phyloP scores from a whole-genome alignment of 2,797 vertebrate species.

The Typhlichthys subterraneus region DNA sequence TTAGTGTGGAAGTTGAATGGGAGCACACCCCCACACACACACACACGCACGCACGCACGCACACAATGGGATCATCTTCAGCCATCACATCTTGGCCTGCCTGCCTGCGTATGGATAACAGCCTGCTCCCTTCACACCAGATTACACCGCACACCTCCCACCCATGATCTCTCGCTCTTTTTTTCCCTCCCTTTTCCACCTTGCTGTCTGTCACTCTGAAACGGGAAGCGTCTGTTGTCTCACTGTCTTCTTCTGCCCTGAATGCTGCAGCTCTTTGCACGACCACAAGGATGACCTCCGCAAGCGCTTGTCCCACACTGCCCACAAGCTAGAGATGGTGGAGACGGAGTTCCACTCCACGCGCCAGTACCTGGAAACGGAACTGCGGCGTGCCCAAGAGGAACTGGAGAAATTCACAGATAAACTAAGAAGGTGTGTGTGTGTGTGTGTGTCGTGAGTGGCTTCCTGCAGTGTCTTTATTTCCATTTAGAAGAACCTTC shows the following conservation, averaged over 20 bases:
- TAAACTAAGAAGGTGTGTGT: constrained; percentile 88
- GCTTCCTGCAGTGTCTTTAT: constrained; percentile 11
- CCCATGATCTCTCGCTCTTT: constrained; percentile 29
- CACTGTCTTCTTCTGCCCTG: constrained; percentile 1
- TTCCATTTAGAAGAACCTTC: constrained; percentile 13
- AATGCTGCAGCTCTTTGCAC: constrained; percentile 83
- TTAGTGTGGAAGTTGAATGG: no score
- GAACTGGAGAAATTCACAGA: constrained; percentile 96
- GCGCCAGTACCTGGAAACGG: constrained; percentile 93
- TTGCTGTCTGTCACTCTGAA: neutral
- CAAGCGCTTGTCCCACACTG: constrained; percentile 91
- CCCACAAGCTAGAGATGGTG: constrained; percentile 94
- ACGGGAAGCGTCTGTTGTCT: neutral
- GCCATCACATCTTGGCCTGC: constrained; percentile 49
- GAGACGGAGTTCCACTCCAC: constrained; percentile 94
- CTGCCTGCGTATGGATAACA: constrained; percentile 14
- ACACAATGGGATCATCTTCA: constrained; percentile 56
- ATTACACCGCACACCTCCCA: constrained; percentile 36
- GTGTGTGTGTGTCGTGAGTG: neutral
- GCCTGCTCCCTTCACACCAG: constrained; percentile 41
- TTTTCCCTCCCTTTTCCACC: neutral
- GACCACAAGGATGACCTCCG: constrained; percentile 97
- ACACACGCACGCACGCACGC: constrained; percentile 2
- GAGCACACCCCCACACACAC: neutral
- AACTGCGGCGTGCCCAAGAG: constrained; percentile 91